Evolutionary conservation across 2,888 invertebrate genomes (phyloP).

Genomic region (Allacma fusca): DNA sequence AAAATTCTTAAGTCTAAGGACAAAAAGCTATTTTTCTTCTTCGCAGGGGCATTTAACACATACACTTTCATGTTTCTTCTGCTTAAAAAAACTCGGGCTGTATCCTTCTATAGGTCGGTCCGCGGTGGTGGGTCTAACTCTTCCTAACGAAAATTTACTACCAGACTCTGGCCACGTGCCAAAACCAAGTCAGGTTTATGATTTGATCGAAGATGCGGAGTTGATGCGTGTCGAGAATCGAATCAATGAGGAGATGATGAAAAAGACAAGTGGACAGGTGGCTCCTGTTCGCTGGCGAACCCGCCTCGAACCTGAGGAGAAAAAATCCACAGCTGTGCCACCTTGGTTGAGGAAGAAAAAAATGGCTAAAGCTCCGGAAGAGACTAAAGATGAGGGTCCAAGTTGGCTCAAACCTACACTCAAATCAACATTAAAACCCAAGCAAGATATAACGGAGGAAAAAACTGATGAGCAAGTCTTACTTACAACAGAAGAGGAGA

Average conservation of each 20-base stretch:
- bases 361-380: neutral
- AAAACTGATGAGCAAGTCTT: neutral
- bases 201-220: slow-evolving; percentile 40
- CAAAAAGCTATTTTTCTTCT: slow-evolving; percentile 1
- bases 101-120: slow-evolving; percentile 26
- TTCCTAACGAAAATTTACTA: slow-evolving; percentile 29
- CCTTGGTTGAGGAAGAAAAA: slow-evolving; percentile 16
- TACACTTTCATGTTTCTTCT: slow-evolving; percentile 26
- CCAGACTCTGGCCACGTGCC: slow-evolving; percentile 20
- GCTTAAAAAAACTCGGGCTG: slow-evolving; percentile 30
- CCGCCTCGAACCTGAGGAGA: slow-evolving; percentile 16
- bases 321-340: neutral
- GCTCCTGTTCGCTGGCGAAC: slow-evolving; percentile 41
- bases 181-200: slow-evolving; percentile 34
- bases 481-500: neutral
- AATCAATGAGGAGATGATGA: slow-evolving; percentile 45
- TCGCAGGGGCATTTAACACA: slow-evolving; percentile 43
- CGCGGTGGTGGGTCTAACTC: slow-evolving; percentile 33
- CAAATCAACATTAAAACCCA: slow-evolving; percentile 38
- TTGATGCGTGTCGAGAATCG: slow-evolving; percentile 41
- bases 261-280: slow-evolving; percentile 39
- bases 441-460: slow-evolving; percentile 11
- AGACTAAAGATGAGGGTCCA: slow-evolving; percentile 30
- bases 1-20: neutral
- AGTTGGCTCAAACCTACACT: slow-evolving; percentile 36